Evolutionary conservation across 2,797 vertebrate genomes (phyloP), one percentile per base, ranked within the genome.

Genomic region (Labeo calbasu): DNA sequence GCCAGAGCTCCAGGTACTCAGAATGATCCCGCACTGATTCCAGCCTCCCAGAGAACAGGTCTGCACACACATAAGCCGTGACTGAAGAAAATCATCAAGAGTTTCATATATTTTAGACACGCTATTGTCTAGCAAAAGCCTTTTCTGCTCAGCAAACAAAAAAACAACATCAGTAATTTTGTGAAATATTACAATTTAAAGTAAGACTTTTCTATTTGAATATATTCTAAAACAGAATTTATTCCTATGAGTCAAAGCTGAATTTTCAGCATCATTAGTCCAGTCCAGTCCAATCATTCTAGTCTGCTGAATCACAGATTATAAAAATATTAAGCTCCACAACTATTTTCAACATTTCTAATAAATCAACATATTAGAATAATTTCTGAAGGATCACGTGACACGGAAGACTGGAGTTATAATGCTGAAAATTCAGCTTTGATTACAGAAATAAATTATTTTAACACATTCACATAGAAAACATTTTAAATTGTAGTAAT

Each of bases 1-100:
- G 28, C 87, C 86, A 96, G 96, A 97, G 90, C 94, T 93, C 96
- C 98, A 99, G 98, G 98, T 99, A 99, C 95, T 94, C 94, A 95
- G 93, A 94, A 93, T 90, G 84, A 94, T 88, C 85, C 93, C 85
- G 91, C 92, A 90, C 95, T 94, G 90, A 93, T 94, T 91, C 95
- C 96, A 87, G 95, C 96, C 91, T 96, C 95, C 91, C 95, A 96
- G 91, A 97, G 93, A 96, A 96, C 96, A 96, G 96, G 95, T 96
- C 95, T 95, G 95, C 93, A 86, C 77, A 69, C 79, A 81, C n/a
- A 48, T 8, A 72, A 73, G 69, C 36, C n/a, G 25, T n/a, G 5
- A 13, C 43, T 12, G 65, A 14, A 7, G 15, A 50, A 48, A 12
- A 43, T 43, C 63, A 17, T 50, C 43, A 32, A 40, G 15, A 46